Evolutionary conservation across 2,113 vertebrate species (phyloP).

Genomic region (Gracilinanus agilis): DNA sequence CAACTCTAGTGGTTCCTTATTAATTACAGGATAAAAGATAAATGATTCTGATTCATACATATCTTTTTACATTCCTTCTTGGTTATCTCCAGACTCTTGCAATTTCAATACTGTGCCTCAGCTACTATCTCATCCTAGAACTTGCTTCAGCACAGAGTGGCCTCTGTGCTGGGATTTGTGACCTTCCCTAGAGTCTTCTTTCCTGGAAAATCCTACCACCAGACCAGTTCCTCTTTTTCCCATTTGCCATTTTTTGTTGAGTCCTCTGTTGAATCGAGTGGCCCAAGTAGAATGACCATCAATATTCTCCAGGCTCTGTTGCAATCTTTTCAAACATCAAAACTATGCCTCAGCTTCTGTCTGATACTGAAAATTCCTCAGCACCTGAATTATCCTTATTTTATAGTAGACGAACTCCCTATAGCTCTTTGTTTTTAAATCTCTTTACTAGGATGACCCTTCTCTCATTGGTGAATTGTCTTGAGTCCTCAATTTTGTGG

Average conservation of each 20-base stretch:
- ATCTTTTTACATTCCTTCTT: not conserved
- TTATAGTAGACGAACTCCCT: not conserved
- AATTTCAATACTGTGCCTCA: not conserved
- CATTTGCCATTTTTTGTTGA: not conserved
- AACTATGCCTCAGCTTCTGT: not conserved
- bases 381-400: not conserved
- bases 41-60: not conserved
- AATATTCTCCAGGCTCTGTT: not conserved
- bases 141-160: not conserved
- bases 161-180: not conserved
- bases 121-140: not conserved
- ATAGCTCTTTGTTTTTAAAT: not conserved
- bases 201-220: not conserved
- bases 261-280: not conserved
- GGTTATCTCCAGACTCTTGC: not conserved
- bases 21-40: not conserved
- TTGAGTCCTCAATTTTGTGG: not conserved
- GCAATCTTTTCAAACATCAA: not conserved
- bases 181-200: not conserved
- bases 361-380: not conserved
- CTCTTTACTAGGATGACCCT: not conserved
- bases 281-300: not conserved
- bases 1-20: not conserved
- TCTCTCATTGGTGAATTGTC: not conserved
- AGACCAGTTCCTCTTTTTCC: not conserved